Percentiles rank a stretch among this genome's conserved stretches.
Conservation (phyloP, 2,113 vertebrate species). For the Globicephala melas region DNA sequence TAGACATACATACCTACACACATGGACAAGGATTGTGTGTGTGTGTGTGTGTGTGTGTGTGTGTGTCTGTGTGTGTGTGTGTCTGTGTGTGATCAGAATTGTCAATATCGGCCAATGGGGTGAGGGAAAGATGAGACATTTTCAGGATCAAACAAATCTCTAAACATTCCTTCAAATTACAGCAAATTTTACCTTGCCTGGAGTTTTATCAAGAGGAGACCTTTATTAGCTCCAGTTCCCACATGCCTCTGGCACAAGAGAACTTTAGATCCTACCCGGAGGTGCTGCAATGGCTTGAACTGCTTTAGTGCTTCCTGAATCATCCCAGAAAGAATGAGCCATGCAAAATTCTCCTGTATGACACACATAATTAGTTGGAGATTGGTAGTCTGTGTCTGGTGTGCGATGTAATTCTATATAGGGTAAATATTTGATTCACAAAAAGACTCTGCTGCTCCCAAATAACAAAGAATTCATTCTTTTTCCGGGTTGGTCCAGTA, state of each 20-base stretch:
- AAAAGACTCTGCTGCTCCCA: background rate
- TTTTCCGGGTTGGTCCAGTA: background rate
- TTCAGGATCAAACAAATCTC: background rate
- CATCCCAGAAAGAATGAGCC: background rate
- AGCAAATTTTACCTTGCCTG: background rate
- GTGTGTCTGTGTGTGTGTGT: too few species aligned
- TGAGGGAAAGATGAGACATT: background rate
- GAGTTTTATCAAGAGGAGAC: background rate
- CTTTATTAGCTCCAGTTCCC: background rate
- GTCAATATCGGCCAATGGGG: background rate
- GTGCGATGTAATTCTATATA: background rate
- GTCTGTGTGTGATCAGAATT: background rate
- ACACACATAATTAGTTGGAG: background rate
- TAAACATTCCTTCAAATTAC: background rate
- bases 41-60: background rate
- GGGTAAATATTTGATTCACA: conserved; percentile 36
- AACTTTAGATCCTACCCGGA: background rate
- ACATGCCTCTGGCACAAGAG: background rate
- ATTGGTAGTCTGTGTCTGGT: background rate
- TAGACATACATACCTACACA: background rate
- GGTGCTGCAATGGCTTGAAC: background rate
- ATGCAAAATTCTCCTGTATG: background rate
- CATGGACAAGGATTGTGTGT: background rate
- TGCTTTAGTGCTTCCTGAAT: background rate
- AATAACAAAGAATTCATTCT: conserved; percentile 26